Conservation (phyloP, 2,888 invertebrate species). For the Xanthorhoe designata region DNA sequence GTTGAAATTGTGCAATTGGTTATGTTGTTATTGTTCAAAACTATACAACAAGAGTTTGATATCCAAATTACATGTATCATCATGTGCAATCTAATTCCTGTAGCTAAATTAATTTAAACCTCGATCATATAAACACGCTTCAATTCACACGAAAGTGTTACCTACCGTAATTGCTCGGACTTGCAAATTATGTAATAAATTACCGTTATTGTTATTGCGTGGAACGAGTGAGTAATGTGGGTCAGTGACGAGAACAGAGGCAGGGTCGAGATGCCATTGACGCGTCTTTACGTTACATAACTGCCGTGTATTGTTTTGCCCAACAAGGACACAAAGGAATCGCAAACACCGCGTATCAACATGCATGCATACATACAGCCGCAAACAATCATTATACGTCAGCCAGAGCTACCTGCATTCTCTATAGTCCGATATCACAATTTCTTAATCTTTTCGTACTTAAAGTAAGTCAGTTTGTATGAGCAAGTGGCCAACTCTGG, state of each 20-base stretch:
- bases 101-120: conserved; percentile 7
- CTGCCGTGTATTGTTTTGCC: conserved; percentile 70
- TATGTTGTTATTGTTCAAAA: neutral
- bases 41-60: neutral
- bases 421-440: conserved; percentile 8
- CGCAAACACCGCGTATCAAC: conserved; percentile 37
- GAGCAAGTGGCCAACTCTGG: no score
- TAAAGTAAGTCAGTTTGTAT: no score
- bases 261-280: conserved; percentile 84
- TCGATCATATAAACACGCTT: conserved; percentile 23
- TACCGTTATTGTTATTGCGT: conserved; percentile 76
- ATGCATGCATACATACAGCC: conserved; percentile 22
- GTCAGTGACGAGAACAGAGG: conserved; percentile 81
- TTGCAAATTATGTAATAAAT: conserved; percentile 69
- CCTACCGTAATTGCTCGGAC: conserved; percentile 57
- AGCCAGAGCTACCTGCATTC: conserved; percentile 28
- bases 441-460: conserved; percentile 1
- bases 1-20: conserved; percentile 1
- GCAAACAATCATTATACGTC: conserved; percentile 30
- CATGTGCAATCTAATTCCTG: neutral
- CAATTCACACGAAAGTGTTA: conserved; percentile 48
- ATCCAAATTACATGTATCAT: neutral
- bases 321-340: conserved; percentile 65
- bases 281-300: conserved; percentile 76
- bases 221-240: conserved; percentile 76